Evolutionary conservation across 2,797 vertebrate genomes (phyloP).

Genomic region (Cyclopterus lumpus): DNA sequence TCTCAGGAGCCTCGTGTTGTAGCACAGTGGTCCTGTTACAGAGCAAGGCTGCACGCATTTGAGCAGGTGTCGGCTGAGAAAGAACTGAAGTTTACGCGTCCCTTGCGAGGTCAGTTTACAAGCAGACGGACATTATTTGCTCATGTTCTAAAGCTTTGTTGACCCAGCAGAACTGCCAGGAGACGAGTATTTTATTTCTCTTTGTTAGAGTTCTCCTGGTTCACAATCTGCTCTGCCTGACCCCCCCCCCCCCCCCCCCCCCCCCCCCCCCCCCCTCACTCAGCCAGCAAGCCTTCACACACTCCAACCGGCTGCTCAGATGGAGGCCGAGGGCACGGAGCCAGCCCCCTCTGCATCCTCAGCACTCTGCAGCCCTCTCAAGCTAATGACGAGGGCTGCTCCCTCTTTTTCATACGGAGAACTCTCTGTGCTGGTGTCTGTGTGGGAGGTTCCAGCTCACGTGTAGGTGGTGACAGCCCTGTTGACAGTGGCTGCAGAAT

Average conservation of each 20-base stretch:
- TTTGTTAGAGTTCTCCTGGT: constrained; percentile 32
- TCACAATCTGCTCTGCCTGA: constrained; percentile 36
- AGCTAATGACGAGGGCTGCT: constrained; percentile 61
- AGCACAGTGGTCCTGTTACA: constrained; percentile 30
- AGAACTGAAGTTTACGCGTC: constrained; percentile 20
- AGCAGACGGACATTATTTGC: constrained; percentile 14
- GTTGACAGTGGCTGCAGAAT: constrained; percentile 4
- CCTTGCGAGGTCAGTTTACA: background rate
- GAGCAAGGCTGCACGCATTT: constrained; percentile 40
- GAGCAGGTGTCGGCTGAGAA: constrained; percentile 47
- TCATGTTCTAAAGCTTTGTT: constrained; percentile 31
- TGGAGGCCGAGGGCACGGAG: constrained; percentile 48
- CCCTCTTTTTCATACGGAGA: constrained; percentile 50
- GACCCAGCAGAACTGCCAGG: constrained; percentile 40
- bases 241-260: no score
- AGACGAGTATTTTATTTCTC: constrained; percentile 29
- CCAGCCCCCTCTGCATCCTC: constrained; percentile 53
- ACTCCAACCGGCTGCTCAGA: constrained; percentile 40
- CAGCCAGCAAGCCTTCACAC: constrained; percentile 44
- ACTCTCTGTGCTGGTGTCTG: constrained; percentile 24
- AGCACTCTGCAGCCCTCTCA: constrained; percentile 56
- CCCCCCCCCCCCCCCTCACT: no score
- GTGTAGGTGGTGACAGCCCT: constrained; percentile 12
- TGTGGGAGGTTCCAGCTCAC: constrained; percentile 21
- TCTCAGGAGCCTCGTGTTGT: constrained; percentile 47